These are phyloP conservation scores for Scaptomyza montana DNA, from an alignment of 1,140 invertebrate species.

Conservation along the genomic window DNA sequence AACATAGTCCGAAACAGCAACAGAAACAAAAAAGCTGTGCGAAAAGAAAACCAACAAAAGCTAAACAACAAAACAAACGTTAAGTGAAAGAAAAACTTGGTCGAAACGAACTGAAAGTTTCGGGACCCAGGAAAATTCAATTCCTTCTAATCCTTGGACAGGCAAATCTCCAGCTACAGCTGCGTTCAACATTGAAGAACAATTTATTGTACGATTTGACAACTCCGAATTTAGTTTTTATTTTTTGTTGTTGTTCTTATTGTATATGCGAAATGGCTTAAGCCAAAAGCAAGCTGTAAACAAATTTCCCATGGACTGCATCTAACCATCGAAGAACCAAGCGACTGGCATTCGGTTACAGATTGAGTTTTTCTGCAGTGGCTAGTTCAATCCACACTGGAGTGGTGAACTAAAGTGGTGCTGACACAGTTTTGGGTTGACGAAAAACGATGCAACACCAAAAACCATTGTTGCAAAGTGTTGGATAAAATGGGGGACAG, in stretches of 20 bases:
- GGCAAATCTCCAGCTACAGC: conserved; percentile 43
- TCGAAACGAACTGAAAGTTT: conserved; percentile 46
- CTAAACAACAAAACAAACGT: conserved; percentile 34
- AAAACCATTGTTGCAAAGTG: conserved; percentile 16
- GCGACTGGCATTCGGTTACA: conserved; percentile 4
- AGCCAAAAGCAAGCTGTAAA: conserved; percentile 51
- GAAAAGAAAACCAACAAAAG: conserved; percentile 11
- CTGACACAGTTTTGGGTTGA: conserved; percentile 20
- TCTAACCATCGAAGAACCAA: background rate
- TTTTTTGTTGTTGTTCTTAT: conserved; percentile 23
- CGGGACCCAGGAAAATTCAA: conserved; percentile 59
- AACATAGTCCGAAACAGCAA: conserved; percentile 55
- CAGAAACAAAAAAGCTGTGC: conserved; percentile 28
- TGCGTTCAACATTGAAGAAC: conserved; percentile 44
- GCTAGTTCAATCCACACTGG: background rate
- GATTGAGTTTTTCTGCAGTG: conserved; percentile 18
- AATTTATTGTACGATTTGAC: conserved; percentile 75
- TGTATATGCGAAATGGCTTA: conserved; percentile 27
- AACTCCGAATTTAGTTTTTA: conserved; percentile 37
- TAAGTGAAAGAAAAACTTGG: conserved; percentile 67
- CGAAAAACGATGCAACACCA: conserved; percentile 21
- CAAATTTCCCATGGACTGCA: conserved; percentile 52
- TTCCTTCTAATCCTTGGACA: conserved; percentile 60
- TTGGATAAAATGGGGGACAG: background rate
- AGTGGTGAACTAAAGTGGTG: background rate